A percentile compares a stretch with the other conserved stretches of the same genome.
These are phyloP conservation scores for Dilophus febrilis DNA, from an alignment of 2,888 invertebrate genomes.

Conservation along the genomic window DNA sequence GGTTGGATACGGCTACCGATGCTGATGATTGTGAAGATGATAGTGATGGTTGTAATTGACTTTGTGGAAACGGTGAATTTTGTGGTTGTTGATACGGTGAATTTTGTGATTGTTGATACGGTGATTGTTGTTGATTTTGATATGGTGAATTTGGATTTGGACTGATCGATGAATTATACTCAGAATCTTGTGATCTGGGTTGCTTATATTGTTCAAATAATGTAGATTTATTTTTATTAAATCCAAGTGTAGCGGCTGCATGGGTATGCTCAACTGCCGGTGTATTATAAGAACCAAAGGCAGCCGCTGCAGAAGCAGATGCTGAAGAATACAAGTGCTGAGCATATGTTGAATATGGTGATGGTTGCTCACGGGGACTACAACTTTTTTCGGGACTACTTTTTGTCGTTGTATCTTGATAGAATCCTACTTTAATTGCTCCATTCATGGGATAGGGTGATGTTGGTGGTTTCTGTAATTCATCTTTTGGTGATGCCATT, in stretches of 20 bases:
- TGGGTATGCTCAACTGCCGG: conserved; percentile 4
- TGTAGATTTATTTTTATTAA: conserved; percentile 24
- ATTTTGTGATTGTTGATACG: conserved; percentile 23
- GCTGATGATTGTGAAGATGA: conserved; percentile 14
- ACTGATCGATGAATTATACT: conserved; percentile 37
- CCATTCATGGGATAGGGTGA: conserved; percentile 60
- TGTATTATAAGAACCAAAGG: conserved; percentile 20
- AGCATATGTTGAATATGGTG: conserved; percentile 39
- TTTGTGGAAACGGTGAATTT: conserved; percentile 15
- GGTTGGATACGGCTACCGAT: conserved; percentile 17
- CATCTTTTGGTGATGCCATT: conserved; percentile 52
- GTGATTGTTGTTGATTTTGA: conserved; percentile 34
- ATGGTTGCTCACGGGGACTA: conserved; percentile 57
- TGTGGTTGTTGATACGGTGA: conserved; percentile 24
- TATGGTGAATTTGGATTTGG: conserved; percentile 36
- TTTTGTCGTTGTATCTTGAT: conserved; percentile 72
- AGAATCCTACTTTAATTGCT: conserved; percentile 72
- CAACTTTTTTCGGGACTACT: conserved; percentile 73
- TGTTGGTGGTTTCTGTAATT: conserved; percentile 43
- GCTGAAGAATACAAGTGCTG: conserved; percentile 42
- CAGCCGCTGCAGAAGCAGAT: conserved; percentile 35
- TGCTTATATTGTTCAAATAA: conserved; percentile 42
- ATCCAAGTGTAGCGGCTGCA: conserved; percentile 13
- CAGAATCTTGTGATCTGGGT: conserved; percentile 33
- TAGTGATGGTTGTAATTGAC: conserved; percentile 19